A percentile compares a stretch with the other conserved stretches of the same genome.
Evolutionary conservation across 2,888 invertebrate species (phyloP).

Genomic region (Pristionchus mayeri): DNA sequence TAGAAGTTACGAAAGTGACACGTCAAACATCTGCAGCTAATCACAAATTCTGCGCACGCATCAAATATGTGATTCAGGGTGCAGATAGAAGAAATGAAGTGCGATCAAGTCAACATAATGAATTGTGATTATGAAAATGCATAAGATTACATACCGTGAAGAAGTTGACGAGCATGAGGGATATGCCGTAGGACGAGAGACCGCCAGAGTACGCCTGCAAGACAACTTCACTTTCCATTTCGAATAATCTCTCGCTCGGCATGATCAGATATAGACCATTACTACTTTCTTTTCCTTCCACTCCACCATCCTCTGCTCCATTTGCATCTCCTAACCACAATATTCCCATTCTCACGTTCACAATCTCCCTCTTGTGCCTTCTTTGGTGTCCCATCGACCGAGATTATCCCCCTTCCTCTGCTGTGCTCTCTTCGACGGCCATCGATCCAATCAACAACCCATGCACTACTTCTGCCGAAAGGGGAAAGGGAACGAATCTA

Average conservation of each 20-base stretch:
- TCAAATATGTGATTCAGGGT: no score
- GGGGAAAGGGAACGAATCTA: no score
- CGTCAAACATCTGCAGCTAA: no score
- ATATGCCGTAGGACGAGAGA: slow-evolving; percentile 97
- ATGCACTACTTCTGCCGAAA: no score
- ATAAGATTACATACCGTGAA: slow-evolving; percentile 83
- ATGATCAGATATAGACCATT: neutral
- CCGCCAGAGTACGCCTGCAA: slow-evolving; percentile 98
- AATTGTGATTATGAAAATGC: no score
- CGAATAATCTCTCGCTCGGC: no score
- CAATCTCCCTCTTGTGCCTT: neutral
- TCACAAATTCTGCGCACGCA: no score
- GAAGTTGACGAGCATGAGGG: slow-evolving; percentile 98
- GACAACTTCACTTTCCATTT: no score
- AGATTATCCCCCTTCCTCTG: slow-evolving; percentile 5
- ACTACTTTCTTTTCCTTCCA: neutral
- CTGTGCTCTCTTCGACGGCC: neutral
- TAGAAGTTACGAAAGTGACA: no score
- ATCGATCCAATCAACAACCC: neutral
- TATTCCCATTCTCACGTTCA: neutral
- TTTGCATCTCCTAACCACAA: no score
- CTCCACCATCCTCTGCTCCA: neutral
- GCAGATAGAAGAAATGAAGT: no score
- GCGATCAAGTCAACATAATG: no score
- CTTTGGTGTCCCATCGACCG: slow-evolving; percentile 1